Percentiles rank a stretch among this genome's conserved stretches.
Conservation (phyloP, 2,797 vertebrate species). For the Diglossa cyanea region DNA sequence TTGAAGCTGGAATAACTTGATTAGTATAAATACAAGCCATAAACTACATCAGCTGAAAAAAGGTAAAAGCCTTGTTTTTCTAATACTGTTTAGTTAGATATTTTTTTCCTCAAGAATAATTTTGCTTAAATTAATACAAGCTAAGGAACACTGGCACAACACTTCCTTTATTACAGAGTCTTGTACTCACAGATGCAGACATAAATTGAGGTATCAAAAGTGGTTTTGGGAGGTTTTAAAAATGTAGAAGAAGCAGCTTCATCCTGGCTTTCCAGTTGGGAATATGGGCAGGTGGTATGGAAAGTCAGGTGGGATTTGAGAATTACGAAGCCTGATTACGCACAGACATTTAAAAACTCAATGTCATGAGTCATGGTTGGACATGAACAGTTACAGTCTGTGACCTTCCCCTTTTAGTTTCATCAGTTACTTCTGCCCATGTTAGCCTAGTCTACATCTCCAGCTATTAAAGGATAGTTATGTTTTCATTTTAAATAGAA, state of each 20-base stretch:
- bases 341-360: constrained; percentile 65
- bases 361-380: constrained; percentile 57
- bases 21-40: constrained; percentile 15
- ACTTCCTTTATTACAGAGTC: not conserved
- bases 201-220: not conserved
- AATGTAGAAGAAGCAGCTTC: not conserved
- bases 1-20: constrained; percentile 24
- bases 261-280: not conserved
- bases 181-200: not conserved
- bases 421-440: constrained; percentile 2
- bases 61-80: not conserved
- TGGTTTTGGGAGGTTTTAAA: not conserved
- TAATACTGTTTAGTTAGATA: not conserved
- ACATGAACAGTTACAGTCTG: constrained; percentile 45
- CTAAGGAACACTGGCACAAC: not conserved
- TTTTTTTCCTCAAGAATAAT: not conserved
- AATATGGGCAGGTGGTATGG: not conserved
- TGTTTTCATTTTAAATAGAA: not conserved
- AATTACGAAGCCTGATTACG: constrained; percentile 46
- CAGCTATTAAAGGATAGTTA: not conserved
- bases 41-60: constrained; percentile 2
- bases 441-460: constrained; percentile 10
- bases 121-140: not conserved
- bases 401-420: constrained; percentile 66
- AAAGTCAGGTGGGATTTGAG: constrained; percentile 52